Evolutionary conservation across 2,797 vertebrate genomes (phyloP).

Genomic region (Syncerus caffer): DNA sequence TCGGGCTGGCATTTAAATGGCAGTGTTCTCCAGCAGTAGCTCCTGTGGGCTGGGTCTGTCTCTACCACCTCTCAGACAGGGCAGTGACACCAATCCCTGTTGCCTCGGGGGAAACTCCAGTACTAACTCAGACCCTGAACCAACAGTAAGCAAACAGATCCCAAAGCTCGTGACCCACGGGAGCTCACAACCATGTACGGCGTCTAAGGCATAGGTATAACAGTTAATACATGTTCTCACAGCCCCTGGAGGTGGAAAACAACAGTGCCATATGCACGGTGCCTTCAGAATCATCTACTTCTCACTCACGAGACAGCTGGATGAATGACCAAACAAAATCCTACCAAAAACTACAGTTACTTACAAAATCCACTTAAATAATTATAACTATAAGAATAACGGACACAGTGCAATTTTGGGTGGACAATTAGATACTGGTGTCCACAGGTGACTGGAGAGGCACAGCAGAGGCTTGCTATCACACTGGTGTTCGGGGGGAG

Average conservation of each 20-base stretch:
- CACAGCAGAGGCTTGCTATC: not conserved
- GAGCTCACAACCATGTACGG: not conserved
- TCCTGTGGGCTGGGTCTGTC: not conserved
- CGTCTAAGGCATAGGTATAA: not conserved
- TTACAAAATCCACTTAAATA: not conserved
- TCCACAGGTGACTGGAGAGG: not conserved
- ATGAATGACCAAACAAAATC: not conserved
- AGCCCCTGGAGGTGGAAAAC: not conserved
- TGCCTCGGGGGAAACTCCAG: not conserved
- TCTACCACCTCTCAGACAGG: not conserved
- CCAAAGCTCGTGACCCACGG: not conserved
- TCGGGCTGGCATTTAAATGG: not conserved
- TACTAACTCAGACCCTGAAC: not conserved
- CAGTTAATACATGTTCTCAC: not conserved
- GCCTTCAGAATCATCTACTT: not conserved
- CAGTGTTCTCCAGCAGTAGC: not conserved
- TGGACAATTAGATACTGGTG: not conserved
- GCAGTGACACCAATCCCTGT: not conserved
- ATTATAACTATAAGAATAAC: not conserved
- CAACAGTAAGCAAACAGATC: not conserved
- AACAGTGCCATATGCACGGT: not conserved
- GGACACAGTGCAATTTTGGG: not conserved
- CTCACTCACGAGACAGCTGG: not conserved
- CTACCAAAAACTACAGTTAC: not conserved
- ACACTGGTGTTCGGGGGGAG: not conserved